Conservation (phyloP, 2,888 invertebrate species). For the Nycteola revayana region DNA sequence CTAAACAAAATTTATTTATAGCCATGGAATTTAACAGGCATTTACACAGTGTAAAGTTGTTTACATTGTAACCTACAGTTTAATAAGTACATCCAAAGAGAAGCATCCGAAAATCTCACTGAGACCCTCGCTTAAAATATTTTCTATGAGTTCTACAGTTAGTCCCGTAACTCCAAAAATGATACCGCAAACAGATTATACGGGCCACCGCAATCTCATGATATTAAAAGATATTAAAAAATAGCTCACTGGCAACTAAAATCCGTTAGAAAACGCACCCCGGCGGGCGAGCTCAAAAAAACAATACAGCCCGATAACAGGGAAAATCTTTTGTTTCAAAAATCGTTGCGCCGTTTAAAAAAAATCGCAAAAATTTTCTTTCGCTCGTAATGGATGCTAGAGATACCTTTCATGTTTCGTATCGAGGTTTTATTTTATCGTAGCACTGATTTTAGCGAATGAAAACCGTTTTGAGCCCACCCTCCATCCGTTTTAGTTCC, state of each 20-base stretch:
- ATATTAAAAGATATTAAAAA: conserved; percentile 6
- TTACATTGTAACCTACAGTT: no score
- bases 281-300: conserved; percentile 22
- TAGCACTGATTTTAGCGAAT: conserved; percentile 42
- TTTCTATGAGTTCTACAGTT: no score
- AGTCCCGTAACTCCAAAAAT: no score
- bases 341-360: conserved; percentile 29
- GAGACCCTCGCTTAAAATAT: no score
- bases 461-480: conserved; percentile 35
- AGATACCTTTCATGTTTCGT: conserved; percentile 37
- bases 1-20: no score
- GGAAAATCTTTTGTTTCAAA: conserved; percentile 9
- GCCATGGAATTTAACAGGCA: no score
- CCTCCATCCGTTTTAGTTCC: conserved; percentile 29
- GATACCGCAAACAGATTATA: no score
- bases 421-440: conserved; percentile 33
- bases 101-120: no score
- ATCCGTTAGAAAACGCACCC: conserved; percentile 13
- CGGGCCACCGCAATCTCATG: no score
- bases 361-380: conserved; percentile 27
- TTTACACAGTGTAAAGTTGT: no score
- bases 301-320: conserved; percentile 28
- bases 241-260: conserved; percentile 15
- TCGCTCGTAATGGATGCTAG: conserved; percentile 20
- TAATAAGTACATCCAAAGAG: no score